These are phyloP conservation scores for Rattus norvegicus DNA, from an alignment of 2,113 vertebrate species.

Conservation along the genomic window GRCr8 NC_086028.1:61664501-61665000, in stretches of 20 bases:
- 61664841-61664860: not conserved
- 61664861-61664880: not conserved
- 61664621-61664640: not conserved
- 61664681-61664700: not conserved
- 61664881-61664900: not conserved
- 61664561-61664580: not conserved
- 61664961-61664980: not conserved
- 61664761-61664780: not conserved
- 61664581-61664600: not conserved
- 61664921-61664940: not conserved
- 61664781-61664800: fast-evolving
- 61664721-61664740: not conserved
- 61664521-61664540: conserved; percentile 69
- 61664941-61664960: not conserved
- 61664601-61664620: not conserved
- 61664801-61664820: not conserved
- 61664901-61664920: not conserved
- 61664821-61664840: not conserved
- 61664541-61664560: not conserved
- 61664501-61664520: conserved; percentile 44
- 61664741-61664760: not conserved
- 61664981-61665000: not conserved
- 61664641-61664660: not conserved
- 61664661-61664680: not conserved
- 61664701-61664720: not conserved